These are phyloP conservation scores for Pelagia noctiluca DNA, from an alignment of 30 jellyfish, hydroid and myxozoan genomes.

Conservation along the genomic window DNA sequence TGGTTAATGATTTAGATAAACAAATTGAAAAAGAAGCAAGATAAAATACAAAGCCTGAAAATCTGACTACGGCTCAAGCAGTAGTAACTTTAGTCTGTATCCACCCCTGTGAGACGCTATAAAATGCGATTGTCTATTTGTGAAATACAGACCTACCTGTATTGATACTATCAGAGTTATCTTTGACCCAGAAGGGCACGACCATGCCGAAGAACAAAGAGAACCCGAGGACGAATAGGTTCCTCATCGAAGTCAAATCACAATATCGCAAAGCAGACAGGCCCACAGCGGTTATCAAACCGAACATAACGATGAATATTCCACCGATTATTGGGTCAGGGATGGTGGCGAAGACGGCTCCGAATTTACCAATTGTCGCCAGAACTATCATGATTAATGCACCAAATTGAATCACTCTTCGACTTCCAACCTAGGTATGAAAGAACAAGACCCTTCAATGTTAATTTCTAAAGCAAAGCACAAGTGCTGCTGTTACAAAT, in stretches of 20 bases:
- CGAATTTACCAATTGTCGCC: slow-evolving; percentile 94
- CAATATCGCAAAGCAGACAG: slow-evolving; percentile 84
- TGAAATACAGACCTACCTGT: slow-evolving; percentile 50
- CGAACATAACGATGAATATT: slow-evolving; percentile 90
- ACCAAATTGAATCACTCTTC: slow-evolving; percentile 94
- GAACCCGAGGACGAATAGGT: slow-evolving; percentile 84
- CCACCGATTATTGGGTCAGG: slow-evolving; percentile 99
- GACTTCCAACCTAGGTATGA: slow-evolving; percentile 86
- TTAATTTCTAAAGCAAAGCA: not conserved
- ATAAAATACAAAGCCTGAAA: not conserved
- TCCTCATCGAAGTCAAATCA: slow-evolving; percentile 86
- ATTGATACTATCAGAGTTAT: slow-evolving; percentile 42
- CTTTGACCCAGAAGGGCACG: slow-evolving; percentile 85
- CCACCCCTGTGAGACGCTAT: too few species aligned
- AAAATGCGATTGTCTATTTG: too few species aligned
- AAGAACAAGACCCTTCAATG: too few species aligned
- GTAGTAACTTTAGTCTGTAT: too few species aligned
- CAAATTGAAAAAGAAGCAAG: too few species aligned
- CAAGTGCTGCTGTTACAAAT: too few species aligned
- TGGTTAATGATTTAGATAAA: too few species aligned
- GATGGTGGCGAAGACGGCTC: slow-evolving; percentile 94
- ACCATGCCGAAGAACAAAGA: slow-evolving; percentile 94
- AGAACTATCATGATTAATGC: slow-evolving; percentile 88
- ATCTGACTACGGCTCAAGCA: too few species aligned
- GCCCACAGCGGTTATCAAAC: slow-evolving; percentile 98